These are phyloP conservation scores for Anthoptus insignis DNA, from an alignment of 2,888 invertebrate species.

Conservation along the genomic window DNA sequence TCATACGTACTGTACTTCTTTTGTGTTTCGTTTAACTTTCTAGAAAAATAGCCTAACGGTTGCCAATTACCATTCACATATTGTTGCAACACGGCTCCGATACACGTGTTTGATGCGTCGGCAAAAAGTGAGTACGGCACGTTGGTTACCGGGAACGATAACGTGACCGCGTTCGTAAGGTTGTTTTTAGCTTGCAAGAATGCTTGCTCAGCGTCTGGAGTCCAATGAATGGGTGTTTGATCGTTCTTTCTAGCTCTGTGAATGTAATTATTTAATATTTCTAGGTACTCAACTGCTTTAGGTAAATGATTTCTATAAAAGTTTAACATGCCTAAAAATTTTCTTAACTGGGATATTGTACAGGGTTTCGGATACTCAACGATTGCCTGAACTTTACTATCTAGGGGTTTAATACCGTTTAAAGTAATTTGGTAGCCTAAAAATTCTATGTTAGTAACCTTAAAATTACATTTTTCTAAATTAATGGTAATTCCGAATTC, in stretches of 20 bases:
- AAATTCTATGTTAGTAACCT: background rate
- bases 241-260: conserved; percentile 12
- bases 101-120: conserved; percentile 10
- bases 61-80: too few species aligned
- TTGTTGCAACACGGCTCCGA: background rate
- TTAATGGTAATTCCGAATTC: background rate
- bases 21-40: too few species aligned
- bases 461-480: conserved; percentile 4
- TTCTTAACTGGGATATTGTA: background rate
- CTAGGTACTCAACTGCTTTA: conserved; percentile 9
- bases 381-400: background rate
- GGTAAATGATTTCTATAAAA: conserved; percentile 3
- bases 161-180: conserved; percentile 16
- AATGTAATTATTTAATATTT: conserved; percentile 14
- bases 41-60: too few species aligned
- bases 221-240: conserved; percentile 3
- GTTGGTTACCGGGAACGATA: conserved; percentile 11
- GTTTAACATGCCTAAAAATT: background rate
- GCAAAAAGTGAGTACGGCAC: conserved; percentile 17
- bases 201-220: conserved; percentile 15
- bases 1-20: too few species aligned
- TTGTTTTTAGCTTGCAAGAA: conserved; percentile 8
- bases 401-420: background rate
- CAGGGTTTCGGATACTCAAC: background rate
- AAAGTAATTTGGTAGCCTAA: background rate